Conservation (phyloP, 2,113 vertebrate species). For the Eclectus roratus region DNA sequence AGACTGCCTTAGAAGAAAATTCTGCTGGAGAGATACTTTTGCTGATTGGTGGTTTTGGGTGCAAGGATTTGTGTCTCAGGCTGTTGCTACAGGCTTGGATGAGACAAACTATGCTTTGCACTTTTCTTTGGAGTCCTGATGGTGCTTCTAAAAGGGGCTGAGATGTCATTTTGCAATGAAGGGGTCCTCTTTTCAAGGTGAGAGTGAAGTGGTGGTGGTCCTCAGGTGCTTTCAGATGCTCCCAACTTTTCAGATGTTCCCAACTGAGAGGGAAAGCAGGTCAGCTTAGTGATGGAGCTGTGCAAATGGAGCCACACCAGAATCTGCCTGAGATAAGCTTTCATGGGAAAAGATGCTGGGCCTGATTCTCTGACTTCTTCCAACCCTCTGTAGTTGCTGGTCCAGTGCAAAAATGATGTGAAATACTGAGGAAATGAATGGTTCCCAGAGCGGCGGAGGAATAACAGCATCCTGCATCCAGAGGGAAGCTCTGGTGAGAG, state of each 20-base stretch:
- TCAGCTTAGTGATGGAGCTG: background rate
- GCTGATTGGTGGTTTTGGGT: background rate
- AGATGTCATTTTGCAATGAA: background rate
- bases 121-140: background rate
- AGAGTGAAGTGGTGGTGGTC: background rate
- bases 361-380: background rate
- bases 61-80: accelerated
- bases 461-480: too few relatives aligned
- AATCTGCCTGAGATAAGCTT: background rate
- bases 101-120: accelerated
- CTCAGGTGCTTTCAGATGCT: background rate
- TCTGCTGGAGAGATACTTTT: accelerated
- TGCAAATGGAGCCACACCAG: background rate
- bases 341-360: background rate
- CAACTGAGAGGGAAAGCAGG: background rate
- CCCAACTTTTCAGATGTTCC: background rate
- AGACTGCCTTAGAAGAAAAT: background rate
- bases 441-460: background rate
- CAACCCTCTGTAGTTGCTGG: background rate
- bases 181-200: background rate
- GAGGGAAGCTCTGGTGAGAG: background rate
- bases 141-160: background rate
- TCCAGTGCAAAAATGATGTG: background rate
- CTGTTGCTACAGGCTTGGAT: background rate
- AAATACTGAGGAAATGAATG: background rate